Conservation (phyloP, 2,888 invertebrate species). For the Hetaerina titia region DNA sequence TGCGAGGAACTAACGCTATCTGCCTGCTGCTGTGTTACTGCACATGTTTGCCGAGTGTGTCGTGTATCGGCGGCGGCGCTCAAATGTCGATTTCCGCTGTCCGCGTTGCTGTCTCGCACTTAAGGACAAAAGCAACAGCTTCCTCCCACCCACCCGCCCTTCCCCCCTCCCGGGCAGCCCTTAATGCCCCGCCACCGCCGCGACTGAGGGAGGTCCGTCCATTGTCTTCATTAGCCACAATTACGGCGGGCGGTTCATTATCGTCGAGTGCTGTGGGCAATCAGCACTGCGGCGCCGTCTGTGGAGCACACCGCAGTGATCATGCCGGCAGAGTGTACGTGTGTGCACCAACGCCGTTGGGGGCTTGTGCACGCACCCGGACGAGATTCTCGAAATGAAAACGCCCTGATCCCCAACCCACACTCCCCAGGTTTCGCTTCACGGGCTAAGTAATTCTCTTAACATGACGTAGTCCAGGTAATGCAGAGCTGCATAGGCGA, state of each 20-base stretch:
- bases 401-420: not conserved
- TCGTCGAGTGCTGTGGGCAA: not conserved
- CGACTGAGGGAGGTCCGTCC: not conserved
- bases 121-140: not conserved
- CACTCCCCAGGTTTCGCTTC: not conserved
- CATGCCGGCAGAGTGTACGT: not conserved
- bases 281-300: not conserved
- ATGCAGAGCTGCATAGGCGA: too few relatives aligned
- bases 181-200: not conserved
- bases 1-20: not conserved
- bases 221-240: slow-evolving; percentile 31
- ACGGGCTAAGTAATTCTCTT: too few relatives aligned
- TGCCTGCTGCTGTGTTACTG: not conserved
- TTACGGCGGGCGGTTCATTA: slow-evolving; percentile 15
- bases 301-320: not conserved
- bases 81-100: slow-evolving; percentile 32
- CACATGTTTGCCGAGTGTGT: not conserved
- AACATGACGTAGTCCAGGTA: too few relatives aligned
- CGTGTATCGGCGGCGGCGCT: not conserved
- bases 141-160: not conserved
- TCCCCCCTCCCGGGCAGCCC: not conserved
- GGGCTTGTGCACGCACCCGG: not conserved
- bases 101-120: not conserved
- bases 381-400: not conserved
- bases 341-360: not conserved